Percentiles rank a stretch among this genome's conserved stretches.
Evolutionary conservation across 2,888 invertebrate species (phyloP).

Genomic region (Acleris emargana): DNA sequence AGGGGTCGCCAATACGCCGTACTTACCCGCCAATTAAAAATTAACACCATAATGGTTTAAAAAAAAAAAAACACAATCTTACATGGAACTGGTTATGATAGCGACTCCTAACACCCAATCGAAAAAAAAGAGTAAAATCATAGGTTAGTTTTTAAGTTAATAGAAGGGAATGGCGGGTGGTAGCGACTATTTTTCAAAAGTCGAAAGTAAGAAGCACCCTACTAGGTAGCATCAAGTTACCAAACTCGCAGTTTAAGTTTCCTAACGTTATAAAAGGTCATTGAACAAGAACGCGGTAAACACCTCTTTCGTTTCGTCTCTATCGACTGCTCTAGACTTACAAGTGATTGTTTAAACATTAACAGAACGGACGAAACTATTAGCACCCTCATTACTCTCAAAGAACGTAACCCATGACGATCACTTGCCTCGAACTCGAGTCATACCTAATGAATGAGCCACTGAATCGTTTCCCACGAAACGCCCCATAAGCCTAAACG

Average conservation of each 20-base stretch:
- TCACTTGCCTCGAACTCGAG: constrained; percentile 58
- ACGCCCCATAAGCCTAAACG: constrained; percentile 44
- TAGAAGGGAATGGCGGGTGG: no score
- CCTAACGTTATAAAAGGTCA: not conserved
- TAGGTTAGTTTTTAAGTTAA: no score
- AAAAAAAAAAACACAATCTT: no score
- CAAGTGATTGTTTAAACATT: constrained; percentile 59
- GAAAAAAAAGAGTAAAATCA: no score
- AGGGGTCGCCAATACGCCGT: no score
- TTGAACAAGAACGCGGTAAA: not conserved
- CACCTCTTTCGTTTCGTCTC: not conserved
- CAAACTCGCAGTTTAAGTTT: not conserved
- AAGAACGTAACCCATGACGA: constrained; percentile 57
- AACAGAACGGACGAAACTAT: constrained; percentile 54
- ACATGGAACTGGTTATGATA: no score
- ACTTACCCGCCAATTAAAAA: no score
- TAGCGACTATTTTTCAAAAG: no score
- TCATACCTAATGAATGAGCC: constrained; percentile 70
- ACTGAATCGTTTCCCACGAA: constrained; percentile 56
- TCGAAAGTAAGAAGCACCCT: no score
- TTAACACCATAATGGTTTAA: no score
- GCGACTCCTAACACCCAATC: no score
- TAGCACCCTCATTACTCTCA: constrained; percentile 57
- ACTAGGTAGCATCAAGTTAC: no score
- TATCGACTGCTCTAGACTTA: constrained; percentile 2